Conservation (phyloP, 2,888 invertebrate genomes). For the Calameuta idolon region DNA sequence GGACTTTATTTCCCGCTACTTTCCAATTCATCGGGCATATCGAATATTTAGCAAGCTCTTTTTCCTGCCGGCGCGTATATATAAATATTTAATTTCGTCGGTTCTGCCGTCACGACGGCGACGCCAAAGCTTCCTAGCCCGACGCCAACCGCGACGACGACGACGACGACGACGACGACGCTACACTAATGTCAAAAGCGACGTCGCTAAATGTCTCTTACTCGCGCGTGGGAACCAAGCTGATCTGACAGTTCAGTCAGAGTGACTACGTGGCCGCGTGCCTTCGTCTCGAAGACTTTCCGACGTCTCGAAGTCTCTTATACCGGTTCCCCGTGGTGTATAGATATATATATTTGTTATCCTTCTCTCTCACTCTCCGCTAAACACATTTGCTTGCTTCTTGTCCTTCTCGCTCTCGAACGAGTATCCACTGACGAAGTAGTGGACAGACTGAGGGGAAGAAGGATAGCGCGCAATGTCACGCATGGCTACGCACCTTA, state of each 20-base stretch:
- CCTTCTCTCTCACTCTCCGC: background rate
- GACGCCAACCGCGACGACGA: conserved; percentile 27
- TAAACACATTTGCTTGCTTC: background rate
- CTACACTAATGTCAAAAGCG: conserved; percentile 12
- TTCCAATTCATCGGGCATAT: background rate
- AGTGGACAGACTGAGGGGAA: background rate
- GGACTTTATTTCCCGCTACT: background rate
- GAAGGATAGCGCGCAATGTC: background rate
- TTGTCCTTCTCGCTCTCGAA: background rate
- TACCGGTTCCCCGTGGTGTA: conserved; percentile 14
- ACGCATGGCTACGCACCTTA: background rate
- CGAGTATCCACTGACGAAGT: background rate
- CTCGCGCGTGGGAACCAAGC: conserved; percentile 1
- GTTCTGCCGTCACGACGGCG: conserved; percentile 13
- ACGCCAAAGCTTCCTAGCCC: conserved; percentile 24
- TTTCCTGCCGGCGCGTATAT: background rate
- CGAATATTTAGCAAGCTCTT: background rate
- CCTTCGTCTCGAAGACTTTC: conserved; percentile 8
- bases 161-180: conserved; percentile 25
- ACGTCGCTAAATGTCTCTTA: background rate
- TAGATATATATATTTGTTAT: conserved; percentile 6
- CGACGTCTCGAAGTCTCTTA: conserved; percentile 12
- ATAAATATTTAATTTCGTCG: conserved; percentile 24
- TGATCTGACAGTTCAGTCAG: background rate
- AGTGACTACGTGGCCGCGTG: conserved; percentile 11